These are phyloP conservation scores for Latrodectus geometricus DNA, from an alignment of 1,140 invertebrate species.

Conservation along the genomic window DNA sequence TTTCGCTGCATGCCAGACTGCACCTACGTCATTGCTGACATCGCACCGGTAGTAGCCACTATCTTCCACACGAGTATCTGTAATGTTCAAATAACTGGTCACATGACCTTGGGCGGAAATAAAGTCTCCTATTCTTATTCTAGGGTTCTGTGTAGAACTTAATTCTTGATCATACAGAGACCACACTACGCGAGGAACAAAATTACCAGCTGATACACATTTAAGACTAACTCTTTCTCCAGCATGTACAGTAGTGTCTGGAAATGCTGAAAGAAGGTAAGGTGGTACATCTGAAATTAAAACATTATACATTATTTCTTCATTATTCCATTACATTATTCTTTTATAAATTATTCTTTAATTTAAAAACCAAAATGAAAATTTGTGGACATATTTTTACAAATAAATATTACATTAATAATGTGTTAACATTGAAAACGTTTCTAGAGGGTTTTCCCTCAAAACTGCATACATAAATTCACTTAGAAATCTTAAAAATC, in stretches of 20 bases:
- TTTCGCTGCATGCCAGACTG: slow-evolving; percentile 65
- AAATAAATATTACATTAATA: too few relatives aligned
- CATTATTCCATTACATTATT: too few relatives aligned
- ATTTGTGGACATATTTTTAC: too few relatives aligned
- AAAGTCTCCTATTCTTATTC: slow-evolving; percentile 21
- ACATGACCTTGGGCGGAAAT: slow-evolving; percentile 65
- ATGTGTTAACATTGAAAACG: too few relatives aligned
- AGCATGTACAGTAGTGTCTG: slow-evolving; percentile 76
- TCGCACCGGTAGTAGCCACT: slow-evolving; percentile 78
- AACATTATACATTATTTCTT: too few relatives aligned
- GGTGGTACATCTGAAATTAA: slow-evolving; percentile 64
- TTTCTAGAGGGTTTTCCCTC: too few relatives aligned
- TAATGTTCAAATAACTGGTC: slow-evolving; percentile 78
- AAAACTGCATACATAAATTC: too few relatives aligned
- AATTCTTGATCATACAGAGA: slow-evolving; percentile 80
- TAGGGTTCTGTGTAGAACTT: slow-evolving; percentile 65
- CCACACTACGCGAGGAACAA: slow-evolving; percentile 76
- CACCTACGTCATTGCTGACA: slow-evolving; percentile 68
- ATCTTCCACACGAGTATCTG: slow-evolving; percentile 89
- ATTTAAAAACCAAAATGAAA: too few relatives aligned
- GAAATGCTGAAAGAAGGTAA: slow-evolving; percentile 64
- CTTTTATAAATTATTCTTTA: too few relatives aligned
- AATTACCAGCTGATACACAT: slow-evolving; percentile 85
- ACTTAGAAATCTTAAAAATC: too few relatives aligned
- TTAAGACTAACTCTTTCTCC: slow-evolving; percentile 85